phyloP scores from a whole-genome alignment of 2,888 invertebrate genomes.

The Amblyjoppa proteus region DNA sequence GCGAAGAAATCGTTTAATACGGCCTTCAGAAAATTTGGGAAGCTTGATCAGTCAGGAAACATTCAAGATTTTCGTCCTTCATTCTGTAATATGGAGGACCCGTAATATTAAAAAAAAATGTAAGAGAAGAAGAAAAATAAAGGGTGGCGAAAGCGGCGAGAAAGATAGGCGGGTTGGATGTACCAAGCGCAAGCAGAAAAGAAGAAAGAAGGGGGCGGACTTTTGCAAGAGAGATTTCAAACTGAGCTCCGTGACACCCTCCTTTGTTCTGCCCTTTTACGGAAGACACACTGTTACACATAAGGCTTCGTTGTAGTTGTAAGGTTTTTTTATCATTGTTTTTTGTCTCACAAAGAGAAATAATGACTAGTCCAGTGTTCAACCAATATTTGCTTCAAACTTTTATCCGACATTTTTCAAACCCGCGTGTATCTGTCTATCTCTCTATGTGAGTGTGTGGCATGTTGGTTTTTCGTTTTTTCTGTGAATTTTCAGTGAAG shows the following conservation, averaged over 20 bases:
- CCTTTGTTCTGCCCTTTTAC: constrained; percentile 81
- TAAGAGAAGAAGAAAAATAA: constrained; percentile 53
- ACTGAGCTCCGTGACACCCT: constrained; percentile 76
- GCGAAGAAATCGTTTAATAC: constrained; percentile 70
- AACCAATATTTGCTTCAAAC: constrained; percentile 83
- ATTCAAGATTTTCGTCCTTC: constrained; percentile 66
- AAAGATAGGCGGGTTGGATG: constrained; percentile 46
- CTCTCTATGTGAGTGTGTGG: not conserved
- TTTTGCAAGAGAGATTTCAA: constrained; percentile 51
- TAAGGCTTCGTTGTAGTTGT: constrained; percentile 28
- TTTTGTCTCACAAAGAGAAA: constrained; percentile 80
- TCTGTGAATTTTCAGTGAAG: constrained; percentile 30
- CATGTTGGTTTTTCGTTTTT: constrained; percentile 20
- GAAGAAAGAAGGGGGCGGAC: constrained; percentile 58
- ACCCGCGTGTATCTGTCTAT: constrained; percentile 2
- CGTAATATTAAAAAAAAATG: constrained; percentile 51
- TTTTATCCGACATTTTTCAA: constrained; percentile 75
- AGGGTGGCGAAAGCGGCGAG: constrained; percentile 47
- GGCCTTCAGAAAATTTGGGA: constrained; percentile 76
- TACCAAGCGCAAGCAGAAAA: constrained; percentile 37
- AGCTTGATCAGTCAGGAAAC: constrained; percentile 79
- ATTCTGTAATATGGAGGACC: constrained; percentile 47
- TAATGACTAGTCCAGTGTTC: constrained; percentile 84
- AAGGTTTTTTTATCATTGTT: constrained; percentile 58
- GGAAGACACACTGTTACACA: constrained; percentile 70